These are phyloP conservation scores for Eurois occulta DNA, from an alignment of 2,888 invertebrate genomes.

Conservation along the genomic window DNA sequence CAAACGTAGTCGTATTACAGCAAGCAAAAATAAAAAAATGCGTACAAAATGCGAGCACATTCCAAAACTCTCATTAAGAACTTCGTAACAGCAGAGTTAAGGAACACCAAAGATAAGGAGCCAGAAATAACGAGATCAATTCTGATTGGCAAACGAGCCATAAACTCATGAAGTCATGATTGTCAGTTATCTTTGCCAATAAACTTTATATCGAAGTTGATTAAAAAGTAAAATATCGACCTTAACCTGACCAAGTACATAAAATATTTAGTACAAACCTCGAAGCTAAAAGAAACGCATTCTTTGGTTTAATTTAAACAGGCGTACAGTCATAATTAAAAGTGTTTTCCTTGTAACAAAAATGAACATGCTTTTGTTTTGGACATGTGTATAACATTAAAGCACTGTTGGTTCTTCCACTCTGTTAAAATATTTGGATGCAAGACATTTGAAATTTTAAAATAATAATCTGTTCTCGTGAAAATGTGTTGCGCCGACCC, in stretches of 20 bases:
- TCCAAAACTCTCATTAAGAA: slow-evolving; percentile 15
- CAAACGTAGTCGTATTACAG: background rate
- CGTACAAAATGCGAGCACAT: background rate
- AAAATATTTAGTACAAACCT: slow-evolving; percentile 49
- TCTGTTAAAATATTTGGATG: background rate
- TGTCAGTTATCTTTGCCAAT: slow-evolving; percentile 37
- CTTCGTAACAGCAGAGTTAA: slow-evolving; percentile 20
- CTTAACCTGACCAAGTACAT: slow-evolving; percentile 38
- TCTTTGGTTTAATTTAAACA: slow-evolving; percentile 34
- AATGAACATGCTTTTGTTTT: slow-evolving; percentile 4
- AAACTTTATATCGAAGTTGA: slow-evolving; percentile 40
- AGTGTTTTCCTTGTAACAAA: slow-evolving; percentile 2
- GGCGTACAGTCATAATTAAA: slow-evolving; percentile 14
- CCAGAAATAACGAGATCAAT: slow-evolving; percentile 42
- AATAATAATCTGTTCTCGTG: too few species aligned
- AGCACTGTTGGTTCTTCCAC: background rate
- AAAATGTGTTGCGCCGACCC: too few species aligned
- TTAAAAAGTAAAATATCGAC: slow-evolving; percentile 44
- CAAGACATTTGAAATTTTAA: background rate
- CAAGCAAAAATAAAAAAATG: background rate
- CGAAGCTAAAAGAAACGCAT: slow-evolving; percentile 20
- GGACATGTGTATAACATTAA: background rate
- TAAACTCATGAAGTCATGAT: slow-evolving; percentile 56
- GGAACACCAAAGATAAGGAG: slow-evolving; percentile 31
- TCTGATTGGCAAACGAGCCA: slow-evolving; percentile 32